A percentile compares a stretch with the other conserved stretches of the same genome.
Conservation (phyloP, 1,140 invertebrate genomes). For the Lordiphosa collinella region DNA sequence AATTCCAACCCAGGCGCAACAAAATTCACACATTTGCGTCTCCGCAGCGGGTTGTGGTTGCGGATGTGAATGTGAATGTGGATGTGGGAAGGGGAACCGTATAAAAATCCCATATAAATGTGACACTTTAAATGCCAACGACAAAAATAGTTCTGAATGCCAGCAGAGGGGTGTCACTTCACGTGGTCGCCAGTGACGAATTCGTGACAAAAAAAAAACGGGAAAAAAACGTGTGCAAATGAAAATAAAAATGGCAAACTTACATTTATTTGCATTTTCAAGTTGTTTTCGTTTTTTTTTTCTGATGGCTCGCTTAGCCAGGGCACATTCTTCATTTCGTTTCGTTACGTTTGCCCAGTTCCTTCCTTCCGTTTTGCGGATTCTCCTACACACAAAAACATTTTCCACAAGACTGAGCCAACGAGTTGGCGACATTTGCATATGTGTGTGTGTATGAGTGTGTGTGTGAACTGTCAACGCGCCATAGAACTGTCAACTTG, state of each 20-base stretch:
- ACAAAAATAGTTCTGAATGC: conserved; percentile 67
- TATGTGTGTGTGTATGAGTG: conserved; percentile 37
- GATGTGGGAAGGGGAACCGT: conserved; percentile 16
- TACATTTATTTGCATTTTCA: conserved; percentile 78
- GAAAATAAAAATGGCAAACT: conserved; percentile 61
- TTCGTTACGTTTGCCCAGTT: conserved; percentile 57
- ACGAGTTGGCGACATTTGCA: conserved; percentile 69
- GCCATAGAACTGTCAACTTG: conserved; percentile 79
- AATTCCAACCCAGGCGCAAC: conserved; percentile 49
- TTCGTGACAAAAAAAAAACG: conserved; percentile 43
- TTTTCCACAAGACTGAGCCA: conserved; percentile 74
- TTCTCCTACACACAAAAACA: conserved; percentile 53
- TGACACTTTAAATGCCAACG: conserved; percentile 77
- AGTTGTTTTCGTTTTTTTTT: conserved; percentile 44
- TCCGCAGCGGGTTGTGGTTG: neutral
- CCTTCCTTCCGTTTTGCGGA: conserved; percentile 72
- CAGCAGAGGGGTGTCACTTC: conserved; percentile 25
- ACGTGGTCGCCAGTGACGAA: conserved; percentile 61
- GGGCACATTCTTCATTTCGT: conserved; percentile 63
- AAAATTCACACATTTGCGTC: conserved; percentile 55
- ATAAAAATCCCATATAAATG: conserved; percentile 76
- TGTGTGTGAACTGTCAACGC: conserved; percentile 71
- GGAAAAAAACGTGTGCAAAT: conserved; percentile 10
- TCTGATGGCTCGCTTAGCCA: conserved; percentile 13
- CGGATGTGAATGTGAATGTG: neutral